Evolutionary conservation across 2,113 vertebrate species (phyloP).

Genomic region (Cathartes aura): DNA sequence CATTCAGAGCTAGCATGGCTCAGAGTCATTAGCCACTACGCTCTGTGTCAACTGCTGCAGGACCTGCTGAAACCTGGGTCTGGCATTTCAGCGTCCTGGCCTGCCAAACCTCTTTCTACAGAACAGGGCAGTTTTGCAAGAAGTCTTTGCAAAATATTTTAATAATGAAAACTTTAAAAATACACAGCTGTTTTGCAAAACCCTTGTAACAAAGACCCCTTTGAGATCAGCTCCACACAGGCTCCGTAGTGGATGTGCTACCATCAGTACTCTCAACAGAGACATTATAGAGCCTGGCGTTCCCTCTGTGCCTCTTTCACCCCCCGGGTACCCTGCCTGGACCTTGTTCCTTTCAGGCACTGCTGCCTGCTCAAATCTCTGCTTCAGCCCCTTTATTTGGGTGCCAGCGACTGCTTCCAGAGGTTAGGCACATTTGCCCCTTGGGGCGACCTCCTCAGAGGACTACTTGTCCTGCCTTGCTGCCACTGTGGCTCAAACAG

Average conservation of each 20-base stretch:
- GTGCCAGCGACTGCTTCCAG: neutral
- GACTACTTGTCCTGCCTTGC: neutral
- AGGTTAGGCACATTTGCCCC: neutral
- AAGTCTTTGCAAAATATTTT: slow-evolving; percentile 59
- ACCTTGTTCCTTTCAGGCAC: neutral
- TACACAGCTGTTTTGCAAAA: slow-evolving; percentile 40
- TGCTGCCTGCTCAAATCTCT: neutral
- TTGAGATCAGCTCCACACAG: slow-evolving; percentile 17
- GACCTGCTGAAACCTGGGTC: slow-evolving; percentile 37
- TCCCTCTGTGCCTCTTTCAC: neutral
- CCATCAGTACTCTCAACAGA: slow-evolving; percentile 24
- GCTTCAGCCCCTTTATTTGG: neutral
- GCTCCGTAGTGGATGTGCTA: neutral
- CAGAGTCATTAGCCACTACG: neutral
- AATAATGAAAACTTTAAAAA: slow-evolving; percentile 62
- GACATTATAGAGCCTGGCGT: neutral
- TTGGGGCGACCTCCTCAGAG: neutral
- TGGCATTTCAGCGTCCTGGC: neutral
- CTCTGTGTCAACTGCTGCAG: neutral
- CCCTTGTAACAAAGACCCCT: neutral
- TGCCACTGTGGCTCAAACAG: neutral
- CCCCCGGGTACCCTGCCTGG: neutral
- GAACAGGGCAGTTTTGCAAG: slow-evolving; percentile 32
- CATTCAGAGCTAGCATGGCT: neutral
- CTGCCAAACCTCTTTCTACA: slow-evolving; percentile 31